Conservation (phyloP, 2,113 vertebrate species). For the Calonectris borealis region DNA sequence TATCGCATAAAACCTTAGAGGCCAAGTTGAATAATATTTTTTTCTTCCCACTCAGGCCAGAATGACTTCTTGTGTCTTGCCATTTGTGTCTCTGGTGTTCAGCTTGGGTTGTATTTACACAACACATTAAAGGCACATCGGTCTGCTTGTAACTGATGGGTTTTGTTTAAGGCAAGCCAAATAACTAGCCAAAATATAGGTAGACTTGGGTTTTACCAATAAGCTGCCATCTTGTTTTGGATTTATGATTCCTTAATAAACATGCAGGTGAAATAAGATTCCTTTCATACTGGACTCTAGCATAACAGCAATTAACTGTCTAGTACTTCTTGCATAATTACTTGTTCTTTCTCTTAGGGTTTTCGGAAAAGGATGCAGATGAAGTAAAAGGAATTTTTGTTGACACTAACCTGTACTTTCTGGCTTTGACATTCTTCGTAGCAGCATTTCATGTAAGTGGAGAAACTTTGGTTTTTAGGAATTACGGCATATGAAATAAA, state of each 20-base stretch:
- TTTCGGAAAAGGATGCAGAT: conserved; percentile 97
- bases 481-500: background rate
- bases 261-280: background rate
- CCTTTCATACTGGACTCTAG: background rate
- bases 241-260: background rate
- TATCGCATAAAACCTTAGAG: background rate
- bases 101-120: background rate
- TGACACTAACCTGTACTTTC: conserved; percentile 97
- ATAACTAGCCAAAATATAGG: background rate
- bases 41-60: background rate
- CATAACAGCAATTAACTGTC: background rate
- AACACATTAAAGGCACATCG: background rate
- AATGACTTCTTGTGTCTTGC: background rate
- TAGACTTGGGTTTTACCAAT: background rate
- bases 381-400: conserved; percentile 99
- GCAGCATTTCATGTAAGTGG: conserved; percentile 93
- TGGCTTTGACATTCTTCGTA: conserved; percentile 95
- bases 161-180: background rate
- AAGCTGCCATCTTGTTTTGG: background rate
- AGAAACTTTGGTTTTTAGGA: background rate
- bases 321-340: background rate
- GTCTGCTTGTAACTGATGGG: background rate
- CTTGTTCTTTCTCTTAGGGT: conserved; percentile 75
- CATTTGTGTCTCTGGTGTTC: background rate
- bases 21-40: background rate